phyloP scores from a whole-genome alignment of 2,888 invertebrate genomes.

The Morpho helenor region DNA sequence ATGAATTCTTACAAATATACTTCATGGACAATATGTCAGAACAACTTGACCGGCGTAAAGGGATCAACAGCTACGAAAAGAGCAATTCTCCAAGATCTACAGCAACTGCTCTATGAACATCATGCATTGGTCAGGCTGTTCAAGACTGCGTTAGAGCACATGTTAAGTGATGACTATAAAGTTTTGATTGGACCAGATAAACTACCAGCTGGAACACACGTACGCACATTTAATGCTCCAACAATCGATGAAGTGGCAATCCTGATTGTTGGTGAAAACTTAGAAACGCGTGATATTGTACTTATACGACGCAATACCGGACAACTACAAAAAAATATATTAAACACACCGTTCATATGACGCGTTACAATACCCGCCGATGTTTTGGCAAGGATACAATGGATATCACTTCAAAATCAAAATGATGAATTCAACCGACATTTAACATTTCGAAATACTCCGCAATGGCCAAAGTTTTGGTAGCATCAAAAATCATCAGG shows the following conservation, averaged over 20 bases:
- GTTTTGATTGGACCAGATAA: constrained; percentile 28
- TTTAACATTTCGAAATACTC: constrained; percentile 11
- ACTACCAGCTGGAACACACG: constrained; percentile 29
- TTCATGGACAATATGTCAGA: constrained; percentile 35
- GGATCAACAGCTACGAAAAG: constrained; percentile 29
- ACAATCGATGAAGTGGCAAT: constrained; percentile 36
- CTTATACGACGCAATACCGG: too few species aligned
- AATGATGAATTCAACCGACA: too few species aligned
- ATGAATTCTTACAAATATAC: constrained; percentile 33
- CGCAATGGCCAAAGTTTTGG: too few species aligned
- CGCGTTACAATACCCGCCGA: constrained; percentile 24
- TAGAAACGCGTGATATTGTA: constrained; percentile 24
- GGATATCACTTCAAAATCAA: constrained; percentile 32
- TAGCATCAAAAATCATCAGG: not conserved
- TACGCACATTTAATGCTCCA: constrained; percentile 32
- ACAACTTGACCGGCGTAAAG: constrained; percentile 33
- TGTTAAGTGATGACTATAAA: constrained; percentile 38
- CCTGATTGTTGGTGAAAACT: constrained; percentile 30
- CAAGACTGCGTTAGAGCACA: constrained; percentile 31
- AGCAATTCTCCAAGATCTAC: constrained; percentile 35
- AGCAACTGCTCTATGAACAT: constrained; percentile 30
- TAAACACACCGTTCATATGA: constrained; percentile 19
- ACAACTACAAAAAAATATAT: not conserved
- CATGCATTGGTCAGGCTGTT: constrained; percentile 31
- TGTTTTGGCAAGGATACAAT: constrained; percentile 35